phyloP scores from a whole-genome alignment of 92 coral and sea anemone species.

The Zoanthus sociatus region DNA sequence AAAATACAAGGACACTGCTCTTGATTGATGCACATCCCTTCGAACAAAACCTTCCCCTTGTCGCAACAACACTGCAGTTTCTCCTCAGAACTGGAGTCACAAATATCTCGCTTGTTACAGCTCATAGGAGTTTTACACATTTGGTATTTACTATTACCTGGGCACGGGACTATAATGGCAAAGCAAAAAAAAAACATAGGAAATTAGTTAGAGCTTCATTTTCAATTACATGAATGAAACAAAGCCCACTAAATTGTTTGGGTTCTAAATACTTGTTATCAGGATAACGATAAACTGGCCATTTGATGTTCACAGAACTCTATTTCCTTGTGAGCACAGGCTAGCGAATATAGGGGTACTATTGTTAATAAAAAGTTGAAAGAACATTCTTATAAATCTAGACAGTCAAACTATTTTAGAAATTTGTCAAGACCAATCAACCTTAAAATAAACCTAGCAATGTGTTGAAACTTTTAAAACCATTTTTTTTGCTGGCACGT shows the following conservation, averaged over 20 bases:
- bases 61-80: constrained; percentile 72
- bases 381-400: neutral
- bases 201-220: neutral
- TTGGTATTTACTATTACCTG: constrained; percentile 65
- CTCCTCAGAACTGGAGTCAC: constrained; percentile 55
- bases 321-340: neutral
- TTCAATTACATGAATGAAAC: neutral
- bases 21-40: constrained; percentile 49
- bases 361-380: neutral
- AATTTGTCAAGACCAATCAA: neutral
- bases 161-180: constrained; percentile 49
- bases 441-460: neutral
- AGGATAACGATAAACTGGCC: neutral
- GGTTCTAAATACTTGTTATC: neutral
- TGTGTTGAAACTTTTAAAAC: neutral
- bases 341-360: neutral
- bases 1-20: constrained; percentile 67
- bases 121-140: constrained; percentile 60
- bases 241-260: neutral
- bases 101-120: constrained; percentile 63
- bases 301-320: neutral
- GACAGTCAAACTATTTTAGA: neutral
- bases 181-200: neutral
- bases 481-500: too few species aligned
- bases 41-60: constrained; percentile 57